A percentile compares a stretch with the other conserved stretches of the same genome.
Evolutionary conservation across 2,113 vertebrate genomes (phyloP).

Genomic region (Pelecanus crispus): DNA sequence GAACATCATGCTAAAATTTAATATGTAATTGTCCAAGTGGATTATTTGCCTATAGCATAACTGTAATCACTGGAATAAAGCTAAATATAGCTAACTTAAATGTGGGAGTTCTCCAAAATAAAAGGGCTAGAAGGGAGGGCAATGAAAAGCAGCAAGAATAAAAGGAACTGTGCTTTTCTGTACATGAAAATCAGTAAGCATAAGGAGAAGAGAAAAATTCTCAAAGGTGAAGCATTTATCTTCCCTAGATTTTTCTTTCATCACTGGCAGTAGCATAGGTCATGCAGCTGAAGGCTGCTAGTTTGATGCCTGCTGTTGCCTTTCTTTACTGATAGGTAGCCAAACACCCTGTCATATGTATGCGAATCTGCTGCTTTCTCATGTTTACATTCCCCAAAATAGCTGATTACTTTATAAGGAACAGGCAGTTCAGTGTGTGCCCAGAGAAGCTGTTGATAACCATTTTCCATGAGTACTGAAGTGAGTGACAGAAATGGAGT

Average conservation of each 20-base stretch:
- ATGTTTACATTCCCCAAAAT: background rate
- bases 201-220: background rate
- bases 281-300: constrained; percentile 49
- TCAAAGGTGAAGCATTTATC: constrained; percentile 35
- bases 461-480: background rate
- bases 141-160: background rate
- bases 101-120: background rate
- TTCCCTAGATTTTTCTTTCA: constrained; percentile 27
- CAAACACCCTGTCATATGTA: background rate
- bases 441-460: background rate
- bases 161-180: background rate
- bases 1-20: background rate
- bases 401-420: background rate
- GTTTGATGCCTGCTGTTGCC: constrained; percentile 45
- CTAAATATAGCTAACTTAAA: background rate
- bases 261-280: constrained; percentile 37
- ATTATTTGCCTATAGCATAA: background rate
- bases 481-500: background rate
- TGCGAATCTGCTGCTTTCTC: background rate
- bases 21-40: background rate
- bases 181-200: background rate
- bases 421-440: background rate
- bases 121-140: background rate
- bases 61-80: background rate
- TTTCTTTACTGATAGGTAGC: background rate